These are phyloP conservation scores for Alouatta palliata DNA, from an alignment of 2,113 vertebrate species.

Conservation along the genomic window DNA sequence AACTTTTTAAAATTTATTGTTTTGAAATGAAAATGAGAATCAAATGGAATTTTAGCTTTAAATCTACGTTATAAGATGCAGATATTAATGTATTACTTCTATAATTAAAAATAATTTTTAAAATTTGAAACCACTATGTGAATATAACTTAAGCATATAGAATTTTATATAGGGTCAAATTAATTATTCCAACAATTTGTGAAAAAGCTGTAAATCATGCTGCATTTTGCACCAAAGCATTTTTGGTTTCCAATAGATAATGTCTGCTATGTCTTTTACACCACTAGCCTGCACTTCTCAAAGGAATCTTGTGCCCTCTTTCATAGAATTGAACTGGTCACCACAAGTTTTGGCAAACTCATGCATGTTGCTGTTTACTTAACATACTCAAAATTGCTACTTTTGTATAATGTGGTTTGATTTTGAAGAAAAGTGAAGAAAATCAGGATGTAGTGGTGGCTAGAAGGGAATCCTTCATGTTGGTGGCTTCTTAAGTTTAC, in stretches of 20 bases:
- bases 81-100: not conserved
- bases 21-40: not conserved
- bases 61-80: not conserved
- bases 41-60: not conserved
- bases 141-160: not conserved
- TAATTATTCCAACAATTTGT: not conserved
- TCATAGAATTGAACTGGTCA: accelerated
- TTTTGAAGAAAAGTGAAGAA: not conserved
- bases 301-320: not conserved
- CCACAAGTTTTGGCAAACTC: too few relatives aligned
- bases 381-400: not conserved
- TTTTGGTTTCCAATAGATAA: not conserved
- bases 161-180: not conserved
- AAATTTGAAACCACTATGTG: not conserved
- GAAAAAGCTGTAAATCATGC: not conserved
- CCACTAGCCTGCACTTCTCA: not conserved
- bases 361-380: not conserved
- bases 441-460: not conserved
- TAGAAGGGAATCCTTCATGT: not conserved
- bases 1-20: not conserved
- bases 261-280: not conserved
- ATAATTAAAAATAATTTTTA: not conserved
- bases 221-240: not conserved
- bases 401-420: not conserved
- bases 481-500: not conserved